These are phyloP conservation scores for Microctonus brassicae DNA, from an alignment of 2,888 invertebrate species.

Conservation along the genomic window DNA sequence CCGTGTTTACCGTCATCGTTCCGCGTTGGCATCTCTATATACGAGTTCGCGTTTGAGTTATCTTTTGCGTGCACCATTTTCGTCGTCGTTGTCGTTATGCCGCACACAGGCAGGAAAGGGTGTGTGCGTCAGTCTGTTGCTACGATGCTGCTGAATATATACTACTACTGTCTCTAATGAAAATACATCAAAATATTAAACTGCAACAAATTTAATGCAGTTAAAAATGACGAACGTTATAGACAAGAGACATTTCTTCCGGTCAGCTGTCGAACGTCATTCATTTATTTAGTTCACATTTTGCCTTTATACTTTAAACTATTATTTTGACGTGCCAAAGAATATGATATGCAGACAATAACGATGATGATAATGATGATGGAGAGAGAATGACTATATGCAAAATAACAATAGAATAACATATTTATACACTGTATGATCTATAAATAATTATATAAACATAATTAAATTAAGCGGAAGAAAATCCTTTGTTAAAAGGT, in stretches of 20 bases:
- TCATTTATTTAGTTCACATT: not conserved
- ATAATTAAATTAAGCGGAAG: not conserved
- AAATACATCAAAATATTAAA: too few species aligned
- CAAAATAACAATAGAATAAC: not conserved
- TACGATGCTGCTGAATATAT: too few species aligned
- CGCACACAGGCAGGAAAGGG: too few species aligned
- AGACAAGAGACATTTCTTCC: constrained; percentile 29
- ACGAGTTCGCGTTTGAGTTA: constrained; percentile 1
- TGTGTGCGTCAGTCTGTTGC: too few species aligned
- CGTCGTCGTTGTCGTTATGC: constrained; percentile 45
- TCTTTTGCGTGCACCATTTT: constrained; percentile 25
- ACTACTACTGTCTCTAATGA: constrained; percentile 3
- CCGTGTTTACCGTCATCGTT: constrained; percentile 39
- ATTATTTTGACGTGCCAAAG: not conserved
- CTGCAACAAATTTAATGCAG: not conserved
- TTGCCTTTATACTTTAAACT: not conserved
- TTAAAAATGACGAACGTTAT: not conserved
- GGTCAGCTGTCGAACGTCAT: constrained; percentile 30
- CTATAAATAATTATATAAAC: not conserved
- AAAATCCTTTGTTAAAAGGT: not conserved
- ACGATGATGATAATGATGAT: not conserved
- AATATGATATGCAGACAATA: not conserved
- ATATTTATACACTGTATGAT: not conserved
- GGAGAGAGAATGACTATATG: too few species aligned
- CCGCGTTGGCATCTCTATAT: constrained; percentile 27